Conservation (phyloP, 1,140 invertebrate genomes). For the Drosophila orosa region DNA sequence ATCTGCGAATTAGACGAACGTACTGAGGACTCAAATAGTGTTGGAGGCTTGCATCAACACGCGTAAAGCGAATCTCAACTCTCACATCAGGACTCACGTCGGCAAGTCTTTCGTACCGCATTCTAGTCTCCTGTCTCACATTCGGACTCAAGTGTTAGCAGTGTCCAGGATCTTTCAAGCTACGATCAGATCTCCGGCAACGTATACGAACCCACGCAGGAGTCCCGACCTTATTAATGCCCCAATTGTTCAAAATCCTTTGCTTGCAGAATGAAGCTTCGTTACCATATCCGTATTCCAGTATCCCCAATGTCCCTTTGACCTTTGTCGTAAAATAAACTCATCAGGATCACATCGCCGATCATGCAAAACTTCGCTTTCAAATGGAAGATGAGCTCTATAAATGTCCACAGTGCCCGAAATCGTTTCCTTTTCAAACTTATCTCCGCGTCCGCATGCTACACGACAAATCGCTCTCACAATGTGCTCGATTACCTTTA, state of each 20-base stretch:
- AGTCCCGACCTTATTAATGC: background rate
- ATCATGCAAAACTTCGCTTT: background rate
- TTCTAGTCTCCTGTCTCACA: background rate
- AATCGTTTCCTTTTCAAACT: background rate
- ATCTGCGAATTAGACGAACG: background rate
- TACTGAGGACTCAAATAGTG: background rate
- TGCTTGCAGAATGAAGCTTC: background rate
- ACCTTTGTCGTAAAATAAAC: background rate
- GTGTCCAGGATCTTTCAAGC: background rate
- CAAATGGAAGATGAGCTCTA: background rate
- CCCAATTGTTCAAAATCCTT: background rate
- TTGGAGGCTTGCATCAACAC: background rate
- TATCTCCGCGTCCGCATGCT: background rate
- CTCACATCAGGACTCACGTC: background rate
- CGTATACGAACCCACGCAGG: slow-evolving; percentile 1
- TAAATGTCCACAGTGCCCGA: background rate
- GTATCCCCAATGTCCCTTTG: background rate
- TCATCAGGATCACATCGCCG: background rate
- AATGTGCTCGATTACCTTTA: background rate
- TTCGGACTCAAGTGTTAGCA: background rate
- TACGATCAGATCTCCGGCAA: background rate
- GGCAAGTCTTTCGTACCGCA: background rate
- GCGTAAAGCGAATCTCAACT: background rate
- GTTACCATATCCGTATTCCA: slow-evolving; percentile 3
- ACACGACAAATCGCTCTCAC: background rate